phyloP scores from a whole-genome alignment of 2,113 vertebrate genomes.

The Camarhynchus parvulus region DNA sequence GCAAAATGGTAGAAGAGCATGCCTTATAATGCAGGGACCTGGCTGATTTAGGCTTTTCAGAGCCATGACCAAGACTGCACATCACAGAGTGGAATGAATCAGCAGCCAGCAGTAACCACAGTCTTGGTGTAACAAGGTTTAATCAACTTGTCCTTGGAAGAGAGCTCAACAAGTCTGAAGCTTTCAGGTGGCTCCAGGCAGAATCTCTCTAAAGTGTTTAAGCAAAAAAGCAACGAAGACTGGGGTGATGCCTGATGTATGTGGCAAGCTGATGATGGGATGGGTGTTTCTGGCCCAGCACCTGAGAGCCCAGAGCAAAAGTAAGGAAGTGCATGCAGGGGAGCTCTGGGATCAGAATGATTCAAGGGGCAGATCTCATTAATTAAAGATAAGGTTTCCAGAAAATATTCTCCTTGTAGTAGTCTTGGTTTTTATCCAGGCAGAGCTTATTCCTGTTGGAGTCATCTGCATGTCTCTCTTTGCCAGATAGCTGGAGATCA shows the following conservation, averaged over 20 bases:
- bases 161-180: not conserved
- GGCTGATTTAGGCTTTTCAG: not conserved
- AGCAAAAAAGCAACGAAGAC: not conserved
- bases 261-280: not conserved
- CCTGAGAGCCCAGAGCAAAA: not conserved
- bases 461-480: not conserved
- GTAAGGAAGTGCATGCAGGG: not conserved
- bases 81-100: not conserved
- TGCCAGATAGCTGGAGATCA: not conserved
- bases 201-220: not conserved
- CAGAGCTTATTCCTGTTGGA: not conserved
- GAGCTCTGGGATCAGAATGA: not conserved
- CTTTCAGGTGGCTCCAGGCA: not conserved
- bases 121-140: not conserved
- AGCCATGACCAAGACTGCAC: accelerated
- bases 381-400: not conserved
- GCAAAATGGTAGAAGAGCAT: not conserved
- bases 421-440: not conserved
- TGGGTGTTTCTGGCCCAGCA: not conserved
- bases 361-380: not conserved
- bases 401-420: not conserved
- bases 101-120: not conserved
- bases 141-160: not conserved
- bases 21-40: not conserved
- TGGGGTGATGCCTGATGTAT: not conserved